Base-by-base conservation (phyloP, 2,797 vertebrate genomes). In the Enteromius argenteus region DNA sequence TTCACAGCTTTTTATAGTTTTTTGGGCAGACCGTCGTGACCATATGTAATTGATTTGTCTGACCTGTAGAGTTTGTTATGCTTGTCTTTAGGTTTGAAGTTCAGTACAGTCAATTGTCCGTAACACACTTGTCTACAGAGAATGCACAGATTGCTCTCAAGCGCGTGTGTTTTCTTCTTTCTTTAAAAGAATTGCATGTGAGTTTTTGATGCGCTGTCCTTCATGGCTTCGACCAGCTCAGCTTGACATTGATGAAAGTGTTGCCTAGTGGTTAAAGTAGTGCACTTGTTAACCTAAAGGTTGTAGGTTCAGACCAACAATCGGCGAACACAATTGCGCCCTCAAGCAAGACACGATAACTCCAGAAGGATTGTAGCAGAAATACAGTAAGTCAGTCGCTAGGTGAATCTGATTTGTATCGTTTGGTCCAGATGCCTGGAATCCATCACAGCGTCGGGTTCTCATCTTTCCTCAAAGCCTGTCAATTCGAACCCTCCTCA, bases 381-480 rank as follows among this genome's bases (percentile, higher is more conserved):
- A 17, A 32, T 32, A 44, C 51, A 17, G 51, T 15, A 44, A 44
- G 37, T 62, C 44, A 51, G 32, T 44, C 4, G 7, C 64, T 83
- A 44, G 27, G 39, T 32, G 78, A 17, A 19, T 44, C 46, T 17
- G 30, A 35, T 75, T 82, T 71, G 23, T 62, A 17, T 78, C 7
- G 3, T 79, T 81, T 75, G 66, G 53, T 87, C 75, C 21, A 27
- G 56, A 79, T 74, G 80, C 75, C 84, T 87, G 80, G 71, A 88
- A 81, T 67, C 51, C 79, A 80, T 84, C 69, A 73, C 81, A 39
- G 46, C 14, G 27, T 80, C 9, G 2, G 37, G 49, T 74, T 87
- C 30, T 77, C 71, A 67, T 66, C 58, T 64, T 74, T 86, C 83
- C 77, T 37, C 35, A 64, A 80, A 84, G 80, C 71, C 76, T 68